These are phyloP conservation scores for Crossaster papposus DNA, from an alignment of 53 echinoderm and acorn worm genomes.

Conservation along the genomic window DNA sequence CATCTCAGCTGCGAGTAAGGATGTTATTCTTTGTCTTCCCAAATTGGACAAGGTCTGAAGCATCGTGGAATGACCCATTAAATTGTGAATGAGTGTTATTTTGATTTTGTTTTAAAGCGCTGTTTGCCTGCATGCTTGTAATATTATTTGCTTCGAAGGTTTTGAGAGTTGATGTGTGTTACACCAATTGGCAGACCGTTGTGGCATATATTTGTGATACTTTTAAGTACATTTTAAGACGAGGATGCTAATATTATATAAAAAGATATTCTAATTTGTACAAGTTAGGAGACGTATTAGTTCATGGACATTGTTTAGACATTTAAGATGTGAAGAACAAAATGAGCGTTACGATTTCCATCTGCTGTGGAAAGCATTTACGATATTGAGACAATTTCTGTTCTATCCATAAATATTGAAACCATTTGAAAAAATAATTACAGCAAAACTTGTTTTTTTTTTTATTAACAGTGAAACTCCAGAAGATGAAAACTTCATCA, in stretches of 20 bases:
- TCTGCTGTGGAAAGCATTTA: too few species aligned
- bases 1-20: too few species aligned
- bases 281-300: too few species aligned
- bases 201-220: neutral
- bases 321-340: too few species aligned
- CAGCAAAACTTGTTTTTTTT: neutral
- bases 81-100: neutral
- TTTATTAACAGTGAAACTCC: constrained; percentile 80
- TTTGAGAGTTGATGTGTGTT: neutral
- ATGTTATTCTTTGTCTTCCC: too few species aligned
- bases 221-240: neutral
- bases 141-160: neutral
- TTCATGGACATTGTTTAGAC: too few species aligned
- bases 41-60: neutral
- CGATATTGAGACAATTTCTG: neutral
- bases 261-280: too few species aligned
- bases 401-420: neutral
- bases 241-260: too few species aligned
- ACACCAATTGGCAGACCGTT: neutral
- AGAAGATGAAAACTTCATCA: constrained; percentile 81
- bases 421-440: neutral
- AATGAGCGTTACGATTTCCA: too few species aligned
- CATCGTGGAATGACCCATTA: neutral
- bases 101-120: neutral
- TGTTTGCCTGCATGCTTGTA: neutral